A percentile compares a stretch with the other conserved stretches of the same genome.
phyloP scores from a whole-genome alignment of 1,140 invertebrate genomes.

The Tetraneura akinire region DNA sequence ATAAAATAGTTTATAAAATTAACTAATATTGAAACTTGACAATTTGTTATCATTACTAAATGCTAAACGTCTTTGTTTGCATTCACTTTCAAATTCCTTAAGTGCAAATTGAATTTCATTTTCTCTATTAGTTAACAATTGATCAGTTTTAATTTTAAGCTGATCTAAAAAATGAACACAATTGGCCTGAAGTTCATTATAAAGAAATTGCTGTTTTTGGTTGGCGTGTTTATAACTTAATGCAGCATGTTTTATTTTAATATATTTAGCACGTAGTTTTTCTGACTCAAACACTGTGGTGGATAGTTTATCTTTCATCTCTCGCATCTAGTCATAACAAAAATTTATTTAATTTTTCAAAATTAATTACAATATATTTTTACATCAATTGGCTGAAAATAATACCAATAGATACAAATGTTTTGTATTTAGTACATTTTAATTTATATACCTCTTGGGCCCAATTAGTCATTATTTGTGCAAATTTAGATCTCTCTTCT shows the following conservation, averaged over 20 bases:
- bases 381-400: not conserved
- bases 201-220: constrained; percentile 25
- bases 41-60: constrained; percentile 36
- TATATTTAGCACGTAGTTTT: constrained; percentile 3
- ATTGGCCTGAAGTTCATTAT: constrained; percentile 20
- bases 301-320: constrained; percentile 39
- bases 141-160: constrained; percentile 40
- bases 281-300: not conserved
- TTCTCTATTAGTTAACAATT: constrained; percentile 22
- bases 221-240: constrained; percentile 36
- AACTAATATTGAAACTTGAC: constrained; percentile 24
- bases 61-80: constrained; percentile 37
- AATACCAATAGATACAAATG: not conserved
- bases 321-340: constrained; percentile 26
- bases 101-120: constrained; percentile 35
- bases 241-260: constrained; percentile 37
- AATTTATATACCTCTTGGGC: not conserved
- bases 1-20: too few relatives aligned
- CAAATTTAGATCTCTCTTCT: constrained; percentile 43
- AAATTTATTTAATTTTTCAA: not conserved
- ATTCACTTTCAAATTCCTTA: constrained; percentile 43
- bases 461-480: constrained; percentile 47
- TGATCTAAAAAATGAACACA: constrained; percentile 21
- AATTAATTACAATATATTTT: not conserved
- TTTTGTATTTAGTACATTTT: too few relatives aligned